These are phyloP conservation scores for Parnassius apollo DNA, from an alignment of 2,888 invertebrate genomes.

Conservation along the genomic window DNA sequence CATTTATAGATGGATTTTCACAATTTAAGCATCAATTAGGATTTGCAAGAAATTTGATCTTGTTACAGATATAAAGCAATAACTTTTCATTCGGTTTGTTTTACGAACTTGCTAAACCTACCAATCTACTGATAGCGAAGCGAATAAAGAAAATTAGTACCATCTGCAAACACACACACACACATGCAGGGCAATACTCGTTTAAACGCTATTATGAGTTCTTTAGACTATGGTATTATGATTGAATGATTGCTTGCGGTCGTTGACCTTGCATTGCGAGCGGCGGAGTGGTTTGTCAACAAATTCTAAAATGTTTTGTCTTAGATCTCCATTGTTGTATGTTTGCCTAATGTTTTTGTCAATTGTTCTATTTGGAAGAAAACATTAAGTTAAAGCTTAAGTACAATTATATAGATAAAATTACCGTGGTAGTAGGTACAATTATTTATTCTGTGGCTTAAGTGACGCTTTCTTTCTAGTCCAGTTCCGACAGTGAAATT, in stretches of 20 bases:
- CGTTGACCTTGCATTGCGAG: conserved; percentile 24
- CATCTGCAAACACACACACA: conserved; percentile 24
- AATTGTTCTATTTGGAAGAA: too few species aligned
- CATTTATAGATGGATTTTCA: too few species aligned
- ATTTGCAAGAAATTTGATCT: too few species aligned
- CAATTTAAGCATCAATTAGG: too few species aligned
- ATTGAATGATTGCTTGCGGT: conserved; percentile 27
- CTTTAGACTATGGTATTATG: conserved; percentile 9
- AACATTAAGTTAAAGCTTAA: too few species aligned
- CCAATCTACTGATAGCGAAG: conserved; percentile 6
- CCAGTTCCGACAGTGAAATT: too few species aligned
- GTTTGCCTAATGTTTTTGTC: conserved; percentile 11
- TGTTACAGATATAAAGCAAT: too few species aligned
- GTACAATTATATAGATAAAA: too few species aligned
- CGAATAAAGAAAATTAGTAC: conserved; percentile 13
- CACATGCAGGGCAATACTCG: conserved; percentile 16
- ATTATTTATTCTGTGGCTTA: too few species aligned
- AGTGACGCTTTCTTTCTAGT: too few species aligned
- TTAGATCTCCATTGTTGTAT: conserved; percentile 15
- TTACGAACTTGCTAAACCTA: neutral
- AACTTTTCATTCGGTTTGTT: too few species aligned
- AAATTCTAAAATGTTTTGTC: conserved; percentile 24
- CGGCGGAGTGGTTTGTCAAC: conserved; percentile 28
- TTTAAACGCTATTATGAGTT: conserved; percentile 22
- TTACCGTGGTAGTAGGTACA: too few species aligned